These are phyloP conservation scores for Bombus confusus DNA, from an alignment of 1,140 invertebrate species.

Conservation along the genomic window DNA sequence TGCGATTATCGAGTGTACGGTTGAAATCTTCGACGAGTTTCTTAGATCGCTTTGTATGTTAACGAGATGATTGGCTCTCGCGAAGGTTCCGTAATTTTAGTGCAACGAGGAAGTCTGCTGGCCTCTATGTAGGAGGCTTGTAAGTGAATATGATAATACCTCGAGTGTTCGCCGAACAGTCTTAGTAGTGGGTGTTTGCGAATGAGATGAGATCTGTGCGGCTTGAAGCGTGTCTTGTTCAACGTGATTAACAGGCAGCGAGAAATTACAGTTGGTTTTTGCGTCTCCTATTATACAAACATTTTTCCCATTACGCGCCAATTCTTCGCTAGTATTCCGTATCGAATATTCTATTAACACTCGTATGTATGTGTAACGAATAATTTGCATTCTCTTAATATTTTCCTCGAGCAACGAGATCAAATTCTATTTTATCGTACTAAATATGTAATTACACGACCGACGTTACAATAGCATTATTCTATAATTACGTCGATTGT, in stretches of 20 bases:
- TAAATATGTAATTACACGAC: neutral
- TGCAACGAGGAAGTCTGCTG: slow-evolving; percentile 14
- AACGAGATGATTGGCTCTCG: slow-evolving; percentile 19
- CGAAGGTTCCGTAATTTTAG: slow-evolving; percentile 22
- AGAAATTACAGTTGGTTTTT: neutral
- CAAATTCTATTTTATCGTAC: too few species aligned
- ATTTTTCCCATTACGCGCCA: neutral
- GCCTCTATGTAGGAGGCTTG: neutral
- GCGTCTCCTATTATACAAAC: too few species aligned
- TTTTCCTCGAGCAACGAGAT: too few species aligned
- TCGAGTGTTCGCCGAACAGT: neutral
- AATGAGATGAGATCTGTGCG: slow-evolving; percentile 10
- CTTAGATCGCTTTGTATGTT: neutral
- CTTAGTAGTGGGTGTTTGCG: slow-evolving; percentile 17
- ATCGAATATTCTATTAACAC: too few species aligned
- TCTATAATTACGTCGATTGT: neutral
- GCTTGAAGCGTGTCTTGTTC: neutral
- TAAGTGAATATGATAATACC: slow-evolving; percentile 30
- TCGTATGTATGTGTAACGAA: too few species aligned
- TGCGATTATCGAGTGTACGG: neutral
- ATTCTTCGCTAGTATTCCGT: too few species aligned
- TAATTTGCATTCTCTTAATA: too few species aligned
- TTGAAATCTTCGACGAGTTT: neutral
- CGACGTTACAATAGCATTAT: neutral
- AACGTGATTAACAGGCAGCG: slow-evolving; percentile 4